Evolutionary conservation across 2,113 vertebrate species (phyloP), one percentile per base, ranked within the genome.

Genomic region (Ptilonorhynchus violaceus): DNA sequence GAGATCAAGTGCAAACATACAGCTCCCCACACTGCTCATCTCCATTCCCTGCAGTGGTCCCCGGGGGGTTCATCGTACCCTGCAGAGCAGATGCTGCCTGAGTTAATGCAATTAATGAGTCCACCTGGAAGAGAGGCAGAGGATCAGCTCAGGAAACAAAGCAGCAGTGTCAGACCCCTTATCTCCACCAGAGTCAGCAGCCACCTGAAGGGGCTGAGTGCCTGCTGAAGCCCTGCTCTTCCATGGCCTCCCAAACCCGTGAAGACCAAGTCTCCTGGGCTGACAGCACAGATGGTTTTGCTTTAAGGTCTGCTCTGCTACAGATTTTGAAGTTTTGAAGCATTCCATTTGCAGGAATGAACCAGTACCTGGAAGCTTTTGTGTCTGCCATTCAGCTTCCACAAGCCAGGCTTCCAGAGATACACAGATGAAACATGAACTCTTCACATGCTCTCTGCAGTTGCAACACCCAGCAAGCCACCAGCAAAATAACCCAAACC

Each of bases 21-120:
- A 89, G 75, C 59, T 94, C 78, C 85, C 27, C 46, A 75, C 35
- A 4, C 21, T 6, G 37, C 70, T 85, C 47, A 42, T 80, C 93
- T 67, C 88, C 72, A 24, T 11, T 47, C 49, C 64, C 50, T 31
- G 62, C 76, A 39, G 17, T 12, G 52, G 60, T 92, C 96, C 89
- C 92, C 2, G 0, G 56, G 63, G 85, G 20, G 11, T 28, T 59
- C 85, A 56, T 6, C 1, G 4, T 31, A 42, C 72, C 79, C 93
- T 62, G 72, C 64, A 72, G 69, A 92, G 87, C 94, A 95, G 83
- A 87, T 79, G 85, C 79, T 92, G 85, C 62, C 83, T 4, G 37
- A 86, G 53, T 77, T 93, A 89, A 90, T 74, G 47, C 91, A 96
- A 37, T 92, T 94, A 92, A 96, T 82, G 82, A 96, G 88, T 85